Evolutionary conservation across 2,888 invertebrate genomes (phyloP).

Genomic region (Rotaria sp.): DNA sequence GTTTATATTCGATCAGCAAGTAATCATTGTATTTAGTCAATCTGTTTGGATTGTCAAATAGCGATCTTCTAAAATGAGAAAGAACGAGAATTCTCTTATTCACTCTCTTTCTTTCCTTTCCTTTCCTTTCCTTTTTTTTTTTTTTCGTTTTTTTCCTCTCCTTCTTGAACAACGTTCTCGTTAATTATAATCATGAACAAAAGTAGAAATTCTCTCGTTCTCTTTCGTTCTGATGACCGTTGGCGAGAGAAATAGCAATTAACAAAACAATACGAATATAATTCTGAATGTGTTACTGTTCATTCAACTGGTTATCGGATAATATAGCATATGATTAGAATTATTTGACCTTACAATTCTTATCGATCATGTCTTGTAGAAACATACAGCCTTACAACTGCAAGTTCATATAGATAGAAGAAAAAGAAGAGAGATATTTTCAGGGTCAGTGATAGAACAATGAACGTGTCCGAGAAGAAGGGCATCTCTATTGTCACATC

Average conservation of each 20-base stretch:
- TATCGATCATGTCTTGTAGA: neutral
- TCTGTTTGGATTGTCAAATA: neutral
- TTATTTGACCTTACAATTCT: neutral
- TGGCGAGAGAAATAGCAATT: neutral
- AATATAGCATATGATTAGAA: neutral
- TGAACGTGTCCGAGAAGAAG: neutral
- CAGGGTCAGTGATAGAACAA: too few relatives aligned
- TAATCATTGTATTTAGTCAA: neutral
- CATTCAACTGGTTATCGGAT: neutral
- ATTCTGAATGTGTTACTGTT: neutral
- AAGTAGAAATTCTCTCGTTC: neutral
- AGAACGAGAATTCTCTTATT: neutral
- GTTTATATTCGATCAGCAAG: neutral
- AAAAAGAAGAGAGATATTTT: too few relatives aligned
- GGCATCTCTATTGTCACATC: neutral
- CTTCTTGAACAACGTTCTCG: neutral
- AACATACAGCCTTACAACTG: neutral
- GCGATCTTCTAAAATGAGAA: neutral
- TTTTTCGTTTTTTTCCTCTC: neutral
- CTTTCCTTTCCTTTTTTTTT: neutral
- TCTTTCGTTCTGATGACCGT: constrained; percentile 17
- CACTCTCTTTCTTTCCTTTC: neutral
- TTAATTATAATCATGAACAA: neutral
- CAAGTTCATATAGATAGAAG: neutral
- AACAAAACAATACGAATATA: neutral